Evolutionary conservation across 2,888 invertebrate species (phyloP), one percentile per base, ranked within the genome.

Genomic region (Sphecodes monilicornis): DNA sequence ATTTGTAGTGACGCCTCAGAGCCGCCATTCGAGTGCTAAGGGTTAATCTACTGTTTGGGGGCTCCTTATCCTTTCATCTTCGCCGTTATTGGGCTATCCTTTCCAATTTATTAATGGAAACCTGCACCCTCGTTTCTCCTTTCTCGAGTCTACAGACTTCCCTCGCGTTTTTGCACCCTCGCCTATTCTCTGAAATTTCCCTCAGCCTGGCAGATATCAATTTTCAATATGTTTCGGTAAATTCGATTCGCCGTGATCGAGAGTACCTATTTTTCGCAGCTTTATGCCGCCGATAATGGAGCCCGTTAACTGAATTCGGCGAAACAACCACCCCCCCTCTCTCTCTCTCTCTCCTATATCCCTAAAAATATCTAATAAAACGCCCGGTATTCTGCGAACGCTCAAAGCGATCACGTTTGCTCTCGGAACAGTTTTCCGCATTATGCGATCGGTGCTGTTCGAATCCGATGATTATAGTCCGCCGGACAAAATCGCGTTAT

Each of bases 401-500:
- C 29, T 39, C 22, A 46, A 32, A 46, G 39, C 50, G 22, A 50
- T 0, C 50, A 50, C 50, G 8, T 50, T 22, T 39, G 39, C 8
- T 0, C 39, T 39, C 39, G 8, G 39, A 39, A 39, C 8, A 39
- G 39, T 39, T 39, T 77, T 22, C 18, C 16, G 16, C 26, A 60
- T 29, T 11, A 32, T 36, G 32, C 26, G 80, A 73, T 18, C 43
- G 66, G 50, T 1, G 3, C 22, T n/a, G 43, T 73, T 60, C 39
- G 74, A 74, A 75, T 71, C 32, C 41, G 72, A 32, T 60, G 50
- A 73, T 70, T 46, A 76, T 50, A 18, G 60, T 74, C n/a, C 8
- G 41, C n/a, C 64, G 39, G 18, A 41, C 66, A 64, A n/a, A n/a
- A 83, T 76, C 3, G 46, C 46, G 22, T 82, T 22, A 18, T 81